These are phyloP conservation scores for Prionailurus viverrinus DNA, from an alignment of 2,113 vertebrate species.

Conservation along the genomic window DNA sequence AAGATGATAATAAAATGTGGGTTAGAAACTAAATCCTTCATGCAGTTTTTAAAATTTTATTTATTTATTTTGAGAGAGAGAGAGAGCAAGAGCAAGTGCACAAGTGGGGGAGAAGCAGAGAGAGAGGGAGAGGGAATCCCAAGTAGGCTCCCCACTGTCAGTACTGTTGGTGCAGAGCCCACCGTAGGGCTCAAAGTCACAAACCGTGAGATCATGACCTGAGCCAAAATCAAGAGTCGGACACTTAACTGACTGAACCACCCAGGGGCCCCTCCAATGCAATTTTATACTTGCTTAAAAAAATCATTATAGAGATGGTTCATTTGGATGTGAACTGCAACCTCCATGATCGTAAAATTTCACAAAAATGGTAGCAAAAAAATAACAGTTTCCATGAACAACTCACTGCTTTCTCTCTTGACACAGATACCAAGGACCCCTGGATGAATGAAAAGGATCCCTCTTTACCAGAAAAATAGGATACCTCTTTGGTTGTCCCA, in stretches of 20 bases:
- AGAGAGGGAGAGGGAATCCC: too few species aligned
- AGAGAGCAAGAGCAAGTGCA: too few species aligned
- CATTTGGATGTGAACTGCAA: neutral
- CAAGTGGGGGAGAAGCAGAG: too few species aligned
- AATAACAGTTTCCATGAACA: neutral
- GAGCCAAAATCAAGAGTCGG: too few species aligned
- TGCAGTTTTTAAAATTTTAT: neutral
- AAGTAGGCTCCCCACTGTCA: too few species aligned
- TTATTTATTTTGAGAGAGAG: too few species aligned
- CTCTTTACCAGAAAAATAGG: neutral
- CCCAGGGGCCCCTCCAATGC: neutral
- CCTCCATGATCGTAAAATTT: neutral
- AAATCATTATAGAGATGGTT: neutral
- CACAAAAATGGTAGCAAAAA: neutral
- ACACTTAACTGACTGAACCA: too few species aligned
- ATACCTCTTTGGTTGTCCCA: neutral
- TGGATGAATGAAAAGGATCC: neutral
- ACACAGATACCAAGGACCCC: neutral
- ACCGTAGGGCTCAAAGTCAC: too few species aligned
- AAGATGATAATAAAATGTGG: neutral
- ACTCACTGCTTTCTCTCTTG: conserved; percentile 4
- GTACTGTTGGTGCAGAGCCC: too few species aligned
- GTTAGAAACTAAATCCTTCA: conserved; percentile 4
- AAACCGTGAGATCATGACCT: too few species aligned
- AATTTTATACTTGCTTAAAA: neutral